Conservation (phyloP, 1,140 invertebrate genomes). For the Portunus trituberculatus region DNA sequence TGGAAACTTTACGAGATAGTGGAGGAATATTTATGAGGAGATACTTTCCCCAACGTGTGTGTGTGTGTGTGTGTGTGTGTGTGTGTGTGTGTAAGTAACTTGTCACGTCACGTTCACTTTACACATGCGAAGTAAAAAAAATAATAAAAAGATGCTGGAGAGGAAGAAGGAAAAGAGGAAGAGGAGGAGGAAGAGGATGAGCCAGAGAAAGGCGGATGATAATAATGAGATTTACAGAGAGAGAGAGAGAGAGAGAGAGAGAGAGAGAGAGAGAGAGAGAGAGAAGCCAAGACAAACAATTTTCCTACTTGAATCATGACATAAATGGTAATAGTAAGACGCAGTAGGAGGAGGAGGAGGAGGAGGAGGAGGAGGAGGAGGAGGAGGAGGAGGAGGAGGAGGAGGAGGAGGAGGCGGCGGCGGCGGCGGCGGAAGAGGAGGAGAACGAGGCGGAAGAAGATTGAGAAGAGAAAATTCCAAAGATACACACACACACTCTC, state of each 20-base stretch:
- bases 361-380: neutral
- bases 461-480: neutral
- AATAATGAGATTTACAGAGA: neutral
- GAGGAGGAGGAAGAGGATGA: neutral
- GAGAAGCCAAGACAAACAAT: neutral
- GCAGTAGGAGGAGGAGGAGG: neutral
- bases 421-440: neutral
- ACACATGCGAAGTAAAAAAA: too few species aligned
- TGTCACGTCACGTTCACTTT: neutral
- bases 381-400: neutral
- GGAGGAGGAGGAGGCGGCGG: neutral
- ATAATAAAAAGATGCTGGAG: neutral
- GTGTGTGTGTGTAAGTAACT: neutral
- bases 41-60: neutral
- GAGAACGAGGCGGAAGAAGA: conserved; percentile 15
- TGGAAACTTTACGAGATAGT: neutral
- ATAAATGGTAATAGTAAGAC: neutral
- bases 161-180: conserved; percentile 2
- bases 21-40: neutral
- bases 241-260: conserved; percentile 28
- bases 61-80: conserved; percentile 2
- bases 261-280: conserved; percentile 40
- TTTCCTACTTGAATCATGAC: neutral
- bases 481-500: neutral
- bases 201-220: neutral